Evolutionary conservation across 2,888 invertebrate genomes (phyloP), one percentile per base, ranked within the genome.

Genomic region (Cylindroiulus punctatus): DNA sequence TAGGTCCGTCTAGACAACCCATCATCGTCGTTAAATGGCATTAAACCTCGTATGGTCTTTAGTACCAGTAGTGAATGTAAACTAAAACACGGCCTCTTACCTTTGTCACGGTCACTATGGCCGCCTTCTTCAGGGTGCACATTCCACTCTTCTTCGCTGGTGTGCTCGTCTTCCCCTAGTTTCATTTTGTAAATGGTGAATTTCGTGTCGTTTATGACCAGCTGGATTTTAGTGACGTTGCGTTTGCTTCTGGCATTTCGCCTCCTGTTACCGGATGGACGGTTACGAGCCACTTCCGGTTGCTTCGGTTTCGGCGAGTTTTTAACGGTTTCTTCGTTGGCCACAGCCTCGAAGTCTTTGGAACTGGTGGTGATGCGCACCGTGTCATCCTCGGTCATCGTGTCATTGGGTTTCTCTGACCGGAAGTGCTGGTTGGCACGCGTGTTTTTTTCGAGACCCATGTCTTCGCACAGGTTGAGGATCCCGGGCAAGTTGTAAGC

Each of bases 141-240:
- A 22, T 40, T 83, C 83, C 83, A 83, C 4, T 83, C 83, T 5
- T 83, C 83, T 42, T 40, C 44, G 14, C 83, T 83, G 36, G 83
- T 14, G 40, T 40, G 83, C 22, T 26, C 83, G 1, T 44, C 83
- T 12, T 83, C 83, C 5, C 22, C 26, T 19, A 83, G 26, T 83
- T 83, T 83, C 42, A 44, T 22, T 83, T 83, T 83, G 26, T 83
- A 83, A 44, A 83, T 83, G 2, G 83, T 83, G 17, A 83, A 83
- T 83, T 83, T 83, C 22, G 83, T 83, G 32, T 83, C 44, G 83
- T 83, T 83, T n/a, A 83, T 83, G 1, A 83, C 83, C 12, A 83
- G 44, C 40, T 83, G 83, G 19, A 83, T 83, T 40, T 44, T 83
- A 4, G 83, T 83, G 22, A 83, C 40, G 40, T 83, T 10, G 14